These are phyloP conservation scores for Parnassius glacialis DNA, from an alignment of 2,888 invertebrate species.

Conservation along the genomic window DNA sequence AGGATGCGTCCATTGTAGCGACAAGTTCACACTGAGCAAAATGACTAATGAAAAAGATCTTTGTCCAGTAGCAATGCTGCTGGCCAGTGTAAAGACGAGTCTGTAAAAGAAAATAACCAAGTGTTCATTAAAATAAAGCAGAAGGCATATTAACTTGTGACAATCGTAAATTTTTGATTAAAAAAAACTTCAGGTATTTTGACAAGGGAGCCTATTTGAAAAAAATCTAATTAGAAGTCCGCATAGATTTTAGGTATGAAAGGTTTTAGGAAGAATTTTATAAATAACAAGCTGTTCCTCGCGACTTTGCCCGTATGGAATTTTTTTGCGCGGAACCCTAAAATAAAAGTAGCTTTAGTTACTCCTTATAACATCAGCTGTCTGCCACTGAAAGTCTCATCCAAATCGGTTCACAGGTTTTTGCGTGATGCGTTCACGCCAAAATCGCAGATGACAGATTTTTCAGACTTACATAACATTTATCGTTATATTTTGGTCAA, in stretches of 20 bases:
- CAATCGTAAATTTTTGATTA: constrained; percentile 11
- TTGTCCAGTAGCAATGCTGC: constrained; percentile 17
- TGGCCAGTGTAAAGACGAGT: constrained; percentile 10
- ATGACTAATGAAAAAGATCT: constrained; percentile 23
- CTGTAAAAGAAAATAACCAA: constrained; percentile 22
- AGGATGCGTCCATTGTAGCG: constrained; percentile 13
- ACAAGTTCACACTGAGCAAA: not conserved
- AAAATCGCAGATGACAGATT: no score
- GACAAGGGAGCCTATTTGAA: not conserved
- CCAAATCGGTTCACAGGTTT: no score
- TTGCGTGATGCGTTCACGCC: no score
- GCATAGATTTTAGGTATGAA: not conserved
- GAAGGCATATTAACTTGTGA: constrained; percentile 3
- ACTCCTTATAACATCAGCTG: no score
- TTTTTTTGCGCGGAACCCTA: no score
- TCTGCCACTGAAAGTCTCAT: no score
- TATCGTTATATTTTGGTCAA: no score
- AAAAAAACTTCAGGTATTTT: constrained; percentile 1
- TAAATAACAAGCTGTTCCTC: no score
- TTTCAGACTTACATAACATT: no score
- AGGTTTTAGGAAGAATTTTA: not conserved
- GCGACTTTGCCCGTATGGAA: no score
- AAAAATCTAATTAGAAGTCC: not conserved
- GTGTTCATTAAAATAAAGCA: constrained; percentile 17
- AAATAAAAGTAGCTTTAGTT: no score